These are phyloP conservation scores for Diploscapter pachys DNA, from an alignment of 1,140 invertebrate species.

Conservation along the genomic window DNA sequence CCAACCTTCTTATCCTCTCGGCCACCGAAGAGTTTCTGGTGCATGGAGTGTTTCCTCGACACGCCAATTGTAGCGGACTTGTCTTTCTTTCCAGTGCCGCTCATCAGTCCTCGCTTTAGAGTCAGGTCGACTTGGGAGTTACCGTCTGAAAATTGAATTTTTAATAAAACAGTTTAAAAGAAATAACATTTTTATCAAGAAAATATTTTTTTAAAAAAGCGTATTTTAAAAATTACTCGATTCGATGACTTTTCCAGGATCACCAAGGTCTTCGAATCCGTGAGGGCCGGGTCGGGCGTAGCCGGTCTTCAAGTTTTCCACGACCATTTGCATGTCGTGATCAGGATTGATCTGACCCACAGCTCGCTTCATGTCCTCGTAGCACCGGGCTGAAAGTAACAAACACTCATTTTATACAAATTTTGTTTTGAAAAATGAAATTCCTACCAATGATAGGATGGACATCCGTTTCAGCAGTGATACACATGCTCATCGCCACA, in stretches of 20 bases:
- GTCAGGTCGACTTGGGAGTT: slow-evolving; percentile 24
- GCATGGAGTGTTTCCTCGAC: slow-evolving; percentile 52
- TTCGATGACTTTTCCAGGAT: slow-evolving; percentile 20
- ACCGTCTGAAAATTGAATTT: slow-evolving; percentile 3
- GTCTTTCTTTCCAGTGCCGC: slow-evolving; percentile 12
- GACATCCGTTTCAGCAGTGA: slow-evolving; percentile 49
- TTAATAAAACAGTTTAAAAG: too few relatives aligned
- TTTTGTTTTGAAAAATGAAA: slow-evolving; percentile 14
- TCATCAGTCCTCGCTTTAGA: slow-evolving; percentile 31
- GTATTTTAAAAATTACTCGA: not conserved
- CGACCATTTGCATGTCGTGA: slow-evolving; percentile 46
- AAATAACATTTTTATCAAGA: not conserved
- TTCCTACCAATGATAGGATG: slow-evolving; percentile 17
- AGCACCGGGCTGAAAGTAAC: slow-evolving; percentile 44
- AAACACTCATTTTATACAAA: slow-evolving; percentile 24
- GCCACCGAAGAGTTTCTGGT: slow-evolving; percentile 46
- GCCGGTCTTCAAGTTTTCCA: slow-evolving; percentile 48
- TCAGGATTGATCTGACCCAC: slow-evolving; percentile 46
- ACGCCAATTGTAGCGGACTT: slow-evolving; percentile 17
- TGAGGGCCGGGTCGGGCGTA: slow-evolving; percentile 44
- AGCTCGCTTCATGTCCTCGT: slow-evolving; percentile 49
- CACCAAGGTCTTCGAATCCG: slow-evolving; percentile 52
- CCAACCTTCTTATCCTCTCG: slow-evolving; percentile 20
- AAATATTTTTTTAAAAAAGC: not conserved
- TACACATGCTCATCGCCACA: slow-evolving; percentile 40